These are phyloP conservation scores for Axis porcinus DNA, from an alignment of 2,113 vertebrate genomes.

Conservation along the genomic window DNA sequence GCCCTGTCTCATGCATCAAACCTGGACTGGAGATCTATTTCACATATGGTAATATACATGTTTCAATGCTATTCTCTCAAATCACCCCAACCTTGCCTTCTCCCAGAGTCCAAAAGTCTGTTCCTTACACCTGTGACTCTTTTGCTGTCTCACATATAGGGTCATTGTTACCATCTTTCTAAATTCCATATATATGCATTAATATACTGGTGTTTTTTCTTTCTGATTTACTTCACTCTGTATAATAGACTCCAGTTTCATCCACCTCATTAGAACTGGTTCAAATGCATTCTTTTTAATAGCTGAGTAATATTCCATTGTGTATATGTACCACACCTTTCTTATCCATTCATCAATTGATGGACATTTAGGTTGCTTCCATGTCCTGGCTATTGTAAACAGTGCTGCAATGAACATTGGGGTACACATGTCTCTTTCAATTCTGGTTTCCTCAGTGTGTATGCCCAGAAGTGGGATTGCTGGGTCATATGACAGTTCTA, in stretches of 20 bases:
- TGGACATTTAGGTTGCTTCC: neutral
- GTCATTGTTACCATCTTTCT: neutral
- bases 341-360: fast-evolving
- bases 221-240: neutral
- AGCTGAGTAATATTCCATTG: neutral
- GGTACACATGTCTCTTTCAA: neutral
- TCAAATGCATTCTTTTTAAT: neutral
- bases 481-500: neutral
- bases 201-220: neutral
- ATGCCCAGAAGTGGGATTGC: neutral
- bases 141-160: neutral
- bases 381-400: neutral
- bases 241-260: neutral
- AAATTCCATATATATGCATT: neutral
- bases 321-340: neutral
- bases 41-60: neutral
- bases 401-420: neutral
- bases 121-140: neutral
- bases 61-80: neutral
- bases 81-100: neutral
- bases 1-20: neutral
- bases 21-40: neutral
- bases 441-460: neutral
- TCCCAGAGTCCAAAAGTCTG: neutral
- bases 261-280: neutral